These are phyloP conservation scores for Sicus ferrugineus DNA, from an alignment of 2,888 invertebrate species.

Conservation along the genomic window DNA sequence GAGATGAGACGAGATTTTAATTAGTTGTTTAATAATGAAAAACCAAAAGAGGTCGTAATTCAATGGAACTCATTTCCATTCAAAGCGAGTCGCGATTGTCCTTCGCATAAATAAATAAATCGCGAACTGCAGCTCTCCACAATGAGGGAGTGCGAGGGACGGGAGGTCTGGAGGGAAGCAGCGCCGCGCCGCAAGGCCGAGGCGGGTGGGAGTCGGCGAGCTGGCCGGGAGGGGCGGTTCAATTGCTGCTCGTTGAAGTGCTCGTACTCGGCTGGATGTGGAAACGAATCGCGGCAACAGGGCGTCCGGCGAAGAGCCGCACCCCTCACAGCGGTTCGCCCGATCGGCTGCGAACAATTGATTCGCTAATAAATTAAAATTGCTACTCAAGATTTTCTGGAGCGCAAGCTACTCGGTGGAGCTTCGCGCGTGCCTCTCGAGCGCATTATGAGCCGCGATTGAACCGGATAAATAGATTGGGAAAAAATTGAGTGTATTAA, in stretches of 20 bases:
- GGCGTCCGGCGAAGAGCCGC: not conserved
- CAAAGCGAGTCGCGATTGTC: conserved; percentile 1
- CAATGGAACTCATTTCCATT: conserved; percentile 7
- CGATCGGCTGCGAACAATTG: not conserved
- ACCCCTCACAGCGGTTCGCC: not conserved
- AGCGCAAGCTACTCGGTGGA: too few species aligned
- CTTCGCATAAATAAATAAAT: not conserved
- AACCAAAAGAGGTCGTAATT: not conserved
- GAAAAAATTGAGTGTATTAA: too few species aligned
- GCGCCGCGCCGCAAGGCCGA: not conserved
- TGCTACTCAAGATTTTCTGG: not conserved
- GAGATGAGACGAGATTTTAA: conserved; percentile 2
- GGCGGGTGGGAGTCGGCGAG: not conserved
- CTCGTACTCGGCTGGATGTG: not conserved
- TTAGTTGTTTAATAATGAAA: conserved; percentile 25
- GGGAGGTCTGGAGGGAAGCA: too few species aligned
- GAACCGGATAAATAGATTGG: too few species aligned
- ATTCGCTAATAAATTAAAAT: not conserved
- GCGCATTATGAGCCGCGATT: too few species aligned
- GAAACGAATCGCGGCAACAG: not conserved
- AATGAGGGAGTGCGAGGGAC: not conserved
- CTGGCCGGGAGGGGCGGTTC: not conserved
- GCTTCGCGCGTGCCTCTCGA: too few species aligned
- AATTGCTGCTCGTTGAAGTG: not conserved
- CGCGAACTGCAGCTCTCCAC: not conserved